phyloP scores from a whole-genome alignment of 2,113 vertebrate genomes.

The Nettapus auritus region DNA sequence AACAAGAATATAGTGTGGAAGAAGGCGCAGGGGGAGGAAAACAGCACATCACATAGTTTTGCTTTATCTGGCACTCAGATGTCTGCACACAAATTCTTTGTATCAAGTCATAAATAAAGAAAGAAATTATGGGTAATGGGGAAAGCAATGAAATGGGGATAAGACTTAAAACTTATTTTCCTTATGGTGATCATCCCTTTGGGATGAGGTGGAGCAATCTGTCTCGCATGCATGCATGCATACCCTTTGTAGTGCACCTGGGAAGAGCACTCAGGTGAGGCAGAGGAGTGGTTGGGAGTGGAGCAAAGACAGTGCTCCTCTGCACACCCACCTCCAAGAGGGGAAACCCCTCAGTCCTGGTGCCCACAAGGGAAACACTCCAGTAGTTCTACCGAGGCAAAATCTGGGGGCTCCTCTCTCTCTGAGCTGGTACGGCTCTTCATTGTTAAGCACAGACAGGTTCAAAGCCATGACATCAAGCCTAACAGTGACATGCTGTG shows the following conservation, averaged over 20 bases:
- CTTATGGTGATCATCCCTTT: not conserved
- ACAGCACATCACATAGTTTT: not conserved
- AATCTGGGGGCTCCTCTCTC: not conserved
- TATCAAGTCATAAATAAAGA: not conserved
- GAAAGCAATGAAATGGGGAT: not conserved
- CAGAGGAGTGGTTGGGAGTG: rapidly evolving
- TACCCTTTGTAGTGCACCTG: not conserved
- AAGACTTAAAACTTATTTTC: not conserved
- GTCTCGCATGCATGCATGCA: not conserved
- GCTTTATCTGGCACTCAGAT: not conserved
- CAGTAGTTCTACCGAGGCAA: not conserved
- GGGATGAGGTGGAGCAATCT: not conserved
- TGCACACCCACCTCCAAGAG: not conserved
- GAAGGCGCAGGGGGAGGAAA: not conserved
- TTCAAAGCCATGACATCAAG: not conserved
- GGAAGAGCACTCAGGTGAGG: not conserved
- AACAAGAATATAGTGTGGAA: not conserved
- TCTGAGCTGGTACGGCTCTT: not conserved
- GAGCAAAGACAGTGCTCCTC: not conserved
- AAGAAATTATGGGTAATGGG: not conserved
- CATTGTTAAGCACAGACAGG: not conserved
- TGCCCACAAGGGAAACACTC: not conserved
- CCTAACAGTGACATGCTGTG: not conserved
- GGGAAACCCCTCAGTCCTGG: not conserved
- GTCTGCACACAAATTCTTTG: not conserved